These are phyloP conservation scores for Listronotus oregonensis DNA, from an alignment of 1,140 invertebrate genomes.

Conservation along the genomic window DNA sequence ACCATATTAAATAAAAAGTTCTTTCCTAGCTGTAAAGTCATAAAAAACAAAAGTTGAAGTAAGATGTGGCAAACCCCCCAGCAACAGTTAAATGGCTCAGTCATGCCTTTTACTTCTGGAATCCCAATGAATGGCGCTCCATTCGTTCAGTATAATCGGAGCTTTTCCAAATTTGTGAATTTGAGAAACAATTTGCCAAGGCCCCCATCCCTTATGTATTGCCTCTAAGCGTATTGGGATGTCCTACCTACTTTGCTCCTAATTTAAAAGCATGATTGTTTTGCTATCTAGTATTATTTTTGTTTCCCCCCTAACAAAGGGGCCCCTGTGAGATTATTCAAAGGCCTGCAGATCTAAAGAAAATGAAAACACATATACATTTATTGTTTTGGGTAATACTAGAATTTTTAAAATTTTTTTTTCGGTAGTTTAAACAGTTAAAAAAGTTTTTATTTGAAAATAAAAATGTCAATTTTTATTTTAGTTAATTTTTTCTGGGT, in stretches of 20 bases:
- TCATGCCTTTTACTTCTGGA: slow-evolving; percentile 93
- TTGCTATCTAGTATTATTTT: slow-evolving; percentile 9
- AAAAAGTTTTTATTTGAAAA: too few relatives aligned
- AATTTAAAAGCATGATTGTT: slow-evolving; percentile 40
- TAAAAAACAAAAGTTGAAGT: slow-evolving; percentile 97
- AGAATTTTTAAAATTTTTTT: too few relatives aligned
- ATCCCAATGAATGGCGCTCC: slow-evolving; percentile 90
- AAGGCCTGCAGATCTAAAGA: too few relatives aligned
- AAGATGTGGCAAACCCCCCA: slow-evolving; percentile 93
- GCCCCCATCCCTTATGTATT: slow-evolving; percentile 36
- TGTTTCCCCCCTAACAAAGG: not conserved
- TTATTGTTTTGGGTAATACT: too few relatives aligned
- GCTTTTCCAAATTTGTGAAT: slow-evolving; percentile 97
- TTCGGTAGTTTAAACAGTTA: too few relatives aligned
- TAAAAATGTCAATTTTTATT: too few relatives aligned
- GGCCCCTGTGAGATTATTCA: too few relatives aligned
- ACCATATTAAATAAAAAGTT: slow-evolving; percentile 8
- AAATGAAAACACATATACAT: too few relatives aligned
- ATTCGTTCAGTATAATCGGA: slow-evolving; percentile 93
- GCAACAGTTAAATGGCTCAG: slow-evolving; percentile 90
- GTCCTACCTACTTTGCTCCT: slow-evolving; percentile 41
- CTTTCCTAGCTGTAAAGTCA: slow-evolving; percentile 83
- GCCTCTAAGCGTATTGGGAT: slow-evolving; percentile 17
- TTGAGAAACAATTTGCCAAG: slow-evolving; percentile 93
- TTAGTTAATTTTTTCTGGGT: too few relatives aligned